These are phyloP conservation scores for Pristionchus entomophagus DNA, from an alignment of 2,888 invertebrate genomes.

Conservation along the genomic window DNA sequence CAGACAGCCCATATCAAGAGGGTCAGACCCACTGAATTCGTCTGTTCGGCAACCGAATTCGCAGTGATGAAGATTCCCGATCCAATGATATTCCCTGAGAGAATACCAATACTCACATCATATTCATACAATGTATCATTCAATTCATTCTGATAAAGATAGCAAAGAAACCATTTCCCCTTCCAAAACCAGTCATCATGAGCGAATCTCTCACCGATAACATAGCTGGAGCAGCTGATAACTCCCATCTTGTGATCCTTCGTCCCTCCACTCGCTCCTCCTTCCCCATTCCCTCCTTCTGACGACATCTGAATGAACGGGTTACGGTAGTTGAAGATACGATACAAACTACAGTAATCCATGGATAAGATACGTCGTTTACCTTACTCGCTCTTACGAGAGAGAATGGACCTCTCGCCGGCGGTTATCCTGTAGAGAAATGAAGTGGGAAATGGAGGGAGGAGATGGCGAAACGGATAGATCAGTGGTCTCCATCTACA, in stretches of 20 bases:
- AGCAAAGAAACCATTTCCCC: too few species aligned
- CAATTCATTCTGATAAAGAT: too few species aligned
- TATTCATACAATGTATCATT: background rate
- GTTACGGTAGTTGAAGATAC: background rate
- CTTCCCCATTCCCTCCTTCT: background rate
- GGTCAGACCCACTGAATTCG: slow-evolving; percentile 84
- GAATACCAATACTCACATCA: background rate
- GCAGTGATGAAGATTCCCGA: slow-evolving; percentile 69
- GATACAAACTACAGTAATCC: background rate
- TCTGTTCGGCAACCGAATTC: slow-evolving; percentile 50
- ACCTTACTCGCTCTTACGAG: background rate
- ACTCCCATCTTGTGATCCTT: slow-evolving; percentile 63
- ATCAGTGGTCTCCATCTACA: background rate
- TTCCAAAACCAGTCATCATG: background rate
- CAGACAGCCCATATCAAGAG: slow-evolving; percentile 86
- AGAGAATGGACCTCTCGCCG: slow-evolving; percentile 8
- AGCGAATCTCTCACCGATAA: slow-evolving; percentile 56
- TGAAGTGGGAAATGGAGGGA: background rate
- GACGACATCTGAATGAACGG: background rate
- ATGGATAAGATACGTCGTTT: background rate
- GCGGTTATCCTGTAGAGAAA: slow-evolving; percentile 22
- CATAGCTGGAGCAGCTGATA: slow-evolving; percentile 63
- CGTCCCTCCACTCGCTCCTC: background rate
- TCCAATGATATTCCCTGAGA: slow-evolving; percentile 65
- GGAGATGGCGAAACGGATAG: background rate